phyloP scores from a whole-genome alignment of 2,797 vertebrate species.

The Aselliscus stoliczkanus region DNA sequence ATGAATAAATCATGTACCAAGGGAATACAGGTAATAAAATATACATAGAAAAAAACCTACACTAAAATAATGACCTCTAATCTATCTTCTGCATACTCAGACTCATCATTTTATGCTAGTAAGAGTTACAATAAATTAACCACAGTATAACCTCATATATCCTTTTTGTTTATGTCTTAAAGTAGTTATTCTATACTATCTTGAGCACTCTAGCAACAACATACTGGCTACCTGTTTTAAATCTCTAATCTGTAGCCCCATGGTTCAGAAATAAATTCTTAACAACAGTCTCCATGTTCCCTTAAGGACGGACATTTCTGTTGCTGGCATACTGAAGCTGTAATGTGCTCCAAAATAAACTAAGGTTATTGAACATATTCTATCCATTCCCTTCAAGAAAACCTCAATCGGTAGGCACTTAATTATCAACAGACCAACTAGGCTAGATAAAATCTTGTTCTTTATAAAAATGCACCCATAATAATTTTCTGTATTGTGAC shows the following conservation, averaged over 20 bases:
- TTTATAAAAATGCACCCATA: neutral
- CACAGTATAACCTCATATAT: neutral
- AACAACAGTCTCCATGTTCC: neutral
- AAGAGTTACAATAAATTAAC: neutral
- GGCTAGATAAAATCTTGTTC: neutral
- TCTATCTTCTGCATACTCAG: neutral
- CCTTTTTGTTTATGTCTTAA: neutral
- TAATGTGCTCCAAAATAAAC: neutral
- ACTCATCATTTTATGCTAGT: neutral
- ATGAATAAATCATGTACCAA: neutral
- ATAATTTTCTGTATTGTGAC: neutral
- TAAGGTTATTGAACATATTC: neutral
- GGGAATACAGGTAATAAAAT: neutral
- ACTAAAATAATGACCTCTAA: conserved; percentile 15
- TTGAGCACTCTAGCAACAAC: neutral
- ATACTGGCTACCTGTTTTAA: neutral
- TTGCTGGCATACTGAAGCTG: neutral
- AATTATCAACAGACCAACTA: neutral
- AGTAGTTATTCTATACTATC: neutral
- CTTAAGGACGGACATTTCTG: neutral
- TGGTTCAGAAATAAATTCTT: conserved; percentile 6
- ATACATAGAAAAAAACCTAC: neutral
- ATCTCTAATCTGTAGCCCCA: neutral
- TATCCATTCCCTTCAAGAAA: neutral
- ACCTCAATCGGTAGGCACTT: neutral